Evolutionary conservation across 2,113 vertebrate genomes (phyloP).

Genomic region (Thamnaconus septentrionalis): DNA sequence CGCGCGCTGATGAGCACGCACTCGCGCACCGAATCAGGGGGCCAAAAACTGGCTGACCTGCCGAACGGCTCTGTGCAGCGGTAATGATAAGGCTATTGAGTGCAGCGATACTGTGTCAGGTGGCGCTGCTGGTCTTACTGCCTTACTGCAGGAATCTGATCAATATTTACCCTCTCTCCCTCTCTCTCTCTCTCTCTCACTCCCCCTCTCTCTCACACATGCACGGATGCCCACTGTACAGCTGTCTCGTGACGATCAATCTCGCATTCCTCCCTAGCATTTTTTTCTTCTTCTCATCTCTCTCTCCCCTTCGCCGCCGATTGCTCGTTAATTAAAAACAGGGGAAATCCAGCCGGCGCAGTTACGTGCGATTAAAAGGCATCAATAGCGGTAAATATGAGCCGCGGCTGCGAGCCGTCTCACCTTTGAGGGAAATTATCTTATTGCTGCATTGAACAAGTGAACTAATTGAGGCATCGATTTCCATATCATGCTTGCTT

Average conservation of each 20-base stretch:
- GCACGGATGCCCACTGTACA: not conserved
- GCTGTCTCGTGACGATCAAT: no score
- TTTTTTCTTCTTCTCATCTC: not conserved
- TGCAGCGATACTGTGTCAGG: conserved; percentile 64
- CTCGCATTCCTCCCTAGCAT: no score
- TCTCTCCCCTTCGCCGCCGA: no score
- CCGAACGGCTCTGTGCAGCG: conserved; percentile 59
- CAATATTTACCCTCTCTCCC: conserved; percentile 53
- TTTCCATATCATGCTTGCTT: conserved; percentile 5
- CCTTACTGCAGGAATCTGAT: conserved; percentile 61
- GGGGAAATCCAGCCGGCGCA: no score
- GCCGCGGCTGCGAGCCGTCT: not conserved
- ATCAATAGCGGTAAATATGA: not conserved
- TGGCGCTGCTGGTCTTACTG: conserved; percentile 47
- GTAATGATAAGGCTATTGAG: conserved; percentile 74
- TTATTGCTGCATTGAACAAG: conserved; percentile 1
- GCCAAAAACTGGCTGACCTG: conserved; percentile 58
- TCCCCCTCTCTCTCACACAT: conserved; percentile 6
- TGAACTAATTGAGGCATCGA: conserved; percentile 3
- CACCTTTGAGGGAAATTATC: conserved; percentile 3
- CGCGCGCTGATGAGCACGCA: not conserved
- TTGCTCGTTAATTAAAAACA: not conserved
- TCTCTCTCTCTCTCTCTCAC: conserved; percentile 4
- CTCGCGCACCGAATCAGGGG: conserved; percentile 24
- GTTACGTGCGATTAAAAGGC: not conserved